Percentiles rank a stretch among this genome's conserved stretches.
Evolutionary conservation across 2,797 vertebrate species (phyloP).

Genomic region (Delichon dasypus): DNA sequence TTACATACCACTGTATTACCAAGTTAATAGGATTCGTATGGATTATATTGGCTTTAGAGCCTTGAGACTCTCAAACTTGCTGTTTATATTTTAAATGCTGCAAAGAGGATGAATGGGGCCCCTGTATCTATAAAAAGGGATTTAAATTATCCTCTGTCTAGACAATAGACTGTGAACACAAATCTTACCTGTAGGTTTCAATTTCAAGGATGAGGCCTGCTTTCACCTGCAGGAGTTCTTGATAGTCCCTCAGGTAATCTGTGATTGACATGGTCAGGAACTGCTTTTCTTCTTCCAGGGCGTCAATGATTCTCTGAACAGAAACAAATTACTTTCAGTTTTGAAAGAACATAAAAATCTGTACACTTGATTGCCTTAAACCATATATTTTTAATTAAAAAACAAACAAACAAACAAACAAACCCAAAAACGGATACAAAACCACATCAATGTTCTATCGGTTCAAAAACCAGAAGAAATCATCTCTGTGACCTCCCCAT

Average conservation of each 20-base stretch:
- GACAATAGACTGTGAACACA: neutral
- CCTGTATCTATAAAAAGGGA: neutral
- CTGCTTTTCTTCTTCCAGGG: conserved; percentile 87
- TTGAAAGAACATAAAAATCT: neutral
- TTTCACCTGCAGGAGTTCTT: conserved; percentile 91
- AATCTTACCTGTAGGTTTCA: conserved; percentile 89
- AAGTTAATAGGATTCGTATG: neutral
- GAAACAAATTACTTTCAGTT: neutral
- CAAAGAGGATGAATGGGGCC: neutral
- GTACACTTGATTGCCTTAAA: neutral
- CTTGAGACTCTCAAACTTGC: neutral
- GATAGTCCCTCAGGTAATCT: conserved; percentile 86
- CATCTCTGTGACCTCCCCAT: neutral
- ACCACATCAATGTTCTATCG: neutral
- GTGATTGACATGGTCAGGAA: conserved; percentile 81
- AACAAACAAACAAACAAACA: no score
- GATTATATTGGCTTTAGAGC: neutral
- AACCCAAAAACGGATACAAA: neutral
- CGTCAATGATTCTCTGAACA: conserved; percentile 82
- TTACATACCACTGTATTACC: neutral
- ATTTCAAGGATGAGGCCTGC: conserved; percentile 91
- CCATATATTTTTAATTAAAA: neutral
- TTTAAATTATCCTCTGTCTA: neutral
- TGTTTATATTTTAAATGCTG: neutral
- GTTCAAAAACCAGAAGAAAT: neutral